A percentile compares a stretch with the other conserved stretches of the same genome.
These are phyloP conservation scores for Pelusios castaneus DNA, from an alignment of 2,113 vertebrate species.

Conservation along the genomic window DNA sequence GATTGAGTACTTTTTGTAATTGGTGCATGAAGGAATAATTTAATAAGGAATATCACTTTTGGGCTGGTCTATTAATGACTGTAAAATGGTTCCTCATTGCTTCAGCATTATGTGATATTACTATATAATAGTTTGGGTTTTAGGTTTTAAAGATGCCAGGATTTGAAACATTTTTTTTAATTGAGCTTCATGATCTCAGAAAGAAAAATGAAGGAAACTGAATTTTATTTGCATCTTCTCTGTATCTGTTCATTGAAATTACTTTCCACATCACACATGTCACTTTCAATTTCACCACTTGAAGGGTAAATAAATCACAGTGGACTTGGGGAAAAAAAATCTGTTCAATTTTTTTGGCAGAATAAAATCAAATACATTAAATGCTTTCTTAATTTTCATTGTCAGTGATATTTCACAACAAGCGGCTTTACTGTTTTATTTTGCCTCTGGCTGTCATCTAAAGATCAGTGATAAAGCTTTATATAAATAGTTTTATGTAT, in stretches of 20 bases:
- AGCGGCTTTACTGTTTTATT: conserved; percentile 73
- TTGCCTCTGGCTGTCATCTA: conserved; percentile 78
- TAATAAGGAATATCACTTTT: not conserved
- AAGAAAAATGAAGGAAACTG: conserved; percentile 43
- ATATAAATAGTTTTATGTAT: conserved; percentile 77
- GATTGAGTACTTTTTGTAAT: not conserved
- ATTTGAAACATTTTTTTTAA: conserved; percentile 32
- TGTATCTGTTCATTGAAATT: conserved; percentile 58
- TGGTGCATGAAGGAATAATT: not conserved
- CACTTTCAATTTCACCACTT: conserved; percentile 63
- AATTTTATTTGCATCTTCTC: conserved; percentile 49
- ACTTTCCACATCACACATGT: conserved; percentile 40
- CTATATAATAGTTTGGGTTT: not conserved
- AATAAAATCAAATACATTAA: conserved; percentile 55
- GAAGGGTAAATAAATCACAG: conserved; percentile 71
- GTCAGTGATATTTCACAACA: conserved; percentile 75
- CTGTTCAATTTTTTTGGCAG: conserved; percentile 60
- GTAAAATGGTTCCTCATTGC: not conserved
- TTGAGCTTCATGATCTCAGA: conserved; percentile 50
- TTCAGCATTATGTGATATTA: not conserved
- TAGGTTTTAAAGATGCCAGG: conserved; percentile 3
- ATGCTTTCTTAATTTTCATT: conserved; percentile 70
- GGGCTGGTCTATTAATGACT: not conserved
- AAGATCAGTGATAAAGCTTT: conserved; percentile 79
- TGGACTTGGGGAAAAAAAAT: conserved; percentile 57